Percentiles rank a stretch among this genome's conserved stretches.
phyloP scores from a whole-genome alignment of 2,113 vertebrate species.

The Bambusicola thoracicus region DNA sequence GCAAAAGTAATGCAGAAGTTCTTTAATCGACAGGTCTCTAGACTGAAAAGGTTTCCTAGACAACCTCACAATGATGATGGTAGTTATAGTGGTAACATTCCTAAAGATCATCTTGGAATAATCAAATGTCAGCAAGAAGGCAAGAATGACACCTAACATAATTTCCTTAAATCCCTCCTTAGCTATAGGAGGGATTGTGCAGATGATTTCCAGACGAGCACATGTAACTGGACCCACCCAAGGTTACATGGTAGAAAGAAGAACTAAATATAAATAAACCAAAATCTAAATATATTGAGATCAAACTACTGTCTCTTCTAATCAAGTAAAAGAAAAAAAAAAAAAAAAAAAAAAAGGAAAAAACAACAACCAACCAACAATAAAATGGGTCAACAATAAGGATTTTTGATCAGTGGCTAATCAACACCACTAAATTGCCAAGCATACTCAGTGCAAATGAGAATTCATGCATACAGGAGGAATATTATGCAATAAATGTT shows the following conservation, averaged over 20 bases:
- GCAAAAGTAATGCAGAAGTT: slow-evolving; percentile 12
- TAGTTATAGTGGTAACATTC: slow-evolving; percentile 35
- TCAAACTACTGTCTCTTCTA: background rate
- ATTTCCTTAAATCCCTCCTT: slow-evolving; percentile 29
- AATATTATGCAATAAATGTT: background rate
- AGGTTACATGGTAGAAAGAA: background rate
- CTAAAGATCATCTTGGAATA: slow-evolving; percentile 41
- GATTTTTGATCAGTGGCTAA: background rate
- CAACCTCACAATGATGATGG: background rate
- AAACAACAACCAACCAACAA: background rate
- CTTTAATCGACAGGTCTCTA: slow-evolving; percentile 28
- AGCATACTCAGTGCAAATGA: background rate
- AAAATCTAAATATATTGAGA: background rate
- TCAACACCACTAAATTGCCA: background rate
- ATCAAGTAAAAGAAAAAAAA: background rate
- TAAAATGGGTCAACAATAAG: background rate
- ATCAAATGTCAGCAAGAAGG: background rate
- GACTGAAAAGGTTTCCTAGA: slow-evolving; percentile 44
- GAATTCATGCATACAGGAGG: background rate
- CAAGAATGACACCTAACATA: slow-evolving; percentile 27
- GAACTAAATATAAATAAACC: background rate
- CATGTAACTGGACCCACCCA: background rate
- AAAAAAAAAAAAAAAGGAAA: too few relatives aligned
- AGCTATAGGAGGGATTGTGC: background rate
- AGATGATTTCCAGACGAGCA: slow-evolving; percentile 16